Evolutionary conservation across 2,888 invertebrate genomes (phyloP), one percentile per base, ranked within the genome.

Genomic region (Microplitis deprimator): DNA sequence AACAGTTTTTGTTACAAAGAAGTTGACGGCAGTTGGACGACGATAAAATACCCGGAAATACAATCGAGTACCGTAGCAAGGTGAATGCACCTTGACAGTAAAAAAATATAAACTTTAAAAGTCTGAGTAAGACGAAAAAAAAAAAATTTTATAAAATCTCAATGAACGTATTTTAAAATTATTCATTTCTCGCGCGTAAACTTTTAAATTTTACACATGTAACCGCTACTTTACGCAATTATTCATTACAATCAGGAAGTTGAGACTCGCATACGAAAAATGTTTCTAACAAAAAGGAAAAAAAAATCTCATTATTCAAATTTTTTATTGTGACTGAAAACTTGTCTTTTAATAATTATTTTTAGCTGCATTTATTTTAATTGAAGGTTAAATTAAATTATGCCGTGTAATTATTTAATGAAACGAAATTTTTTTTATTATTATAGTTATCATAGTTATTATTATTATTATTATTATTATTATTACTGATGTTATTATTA

Each of bases 171-270:
- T 71, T 71, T 29, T 20, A 38, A 60, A 29, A 60, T 71, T 10
- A 50, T 50, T 39, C 71, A 20, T 59, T 61, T 70, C 16, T 64
- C 40, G 29, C 20, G 64, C 69, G 13, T 62, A 38, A 61, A 71
- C 16, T 61, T 60, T 61, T 70, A 38, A 60, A 61, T 68, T 76
- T 76, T 72, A 76, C 76, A 65, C 76, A 76, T 72, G 16, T 71
- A 71, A 76, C 76, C 76, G 76, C 71, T 76, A 72, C 60, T 68
- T 76, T 72, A 76, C 68, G 61, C 68, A 76, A 76, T 76, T 76
- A 61, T 68, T 41, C 17, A 29, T 3, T 29, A 50, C 50, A 50
- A 13, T 50, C 38, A 41, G 67, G 64, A 76, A 71, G 39, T 61
- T 13, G 13, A 8, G 39, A 60, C 38, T 20, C 40, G 39, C 71